Evolutionary conservation across 1,140 invertebrate genomes (phyloP), one percentile per base, ranked within the genome.

Genomic region (Meloidogyne chitwoodi): DNA sequence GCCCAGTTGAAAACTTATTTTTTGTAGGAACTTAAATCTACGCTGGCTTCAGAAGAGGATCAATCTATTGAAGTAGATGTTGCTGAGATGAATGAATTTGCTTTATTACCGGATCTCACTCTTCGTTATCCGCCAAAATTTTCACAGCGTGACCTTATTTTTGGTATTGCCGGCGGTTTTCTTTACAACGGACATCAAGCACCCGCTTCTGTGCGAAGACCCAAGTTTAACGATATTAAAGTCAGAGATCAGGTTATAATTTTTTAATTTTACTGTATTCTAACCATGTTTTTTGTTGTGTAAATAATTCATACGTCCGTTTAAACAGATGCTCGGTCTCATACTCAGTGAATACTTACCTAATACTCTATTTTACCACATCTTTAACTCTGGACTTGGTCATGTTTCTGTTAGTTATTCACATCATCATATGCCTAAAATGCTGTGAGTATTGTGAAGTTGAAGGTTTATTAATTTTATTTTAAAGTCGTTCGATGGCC

Each of bases 101-200:
- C 6, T 56, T 78, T 79, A 74, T 44, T 84, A 19, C 81, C 81
- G 10, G 81, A 82, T 61, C 66, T 82, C 27, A 81, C 78, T 16
- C 78, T 82, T 44, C 79, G 81, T 41, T 82, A 84, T 68, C 82
- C 81, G 29, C 81, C 81, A 2, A 82, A 80, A n/a, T 82, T 82
- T 65, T 82, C 81, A 11, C 65, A 80, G 3, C 29, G 83, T 48
- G 81, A 82, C 34, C 44, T 82, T 14, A 83, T 82, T 26, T 81
- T 82, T 73, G 81, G 81, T 48, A 82, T 82, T 63, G 81, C 84
- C 29, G 81, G 81, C 16, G 81, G 81, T 14, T 26, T 82, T 62
- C 31, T 82, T 10, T 22, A 80, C 11, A 73, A 82, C 56, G 81
- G 81, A 24, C 14, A 76, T 27, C 34, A 71, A 24, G n/a, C 81